phyloP scores from a whole-genome alignment of 2,797 vertebrate genomes.

The Paratrypauchen microcephalus region DNA sequence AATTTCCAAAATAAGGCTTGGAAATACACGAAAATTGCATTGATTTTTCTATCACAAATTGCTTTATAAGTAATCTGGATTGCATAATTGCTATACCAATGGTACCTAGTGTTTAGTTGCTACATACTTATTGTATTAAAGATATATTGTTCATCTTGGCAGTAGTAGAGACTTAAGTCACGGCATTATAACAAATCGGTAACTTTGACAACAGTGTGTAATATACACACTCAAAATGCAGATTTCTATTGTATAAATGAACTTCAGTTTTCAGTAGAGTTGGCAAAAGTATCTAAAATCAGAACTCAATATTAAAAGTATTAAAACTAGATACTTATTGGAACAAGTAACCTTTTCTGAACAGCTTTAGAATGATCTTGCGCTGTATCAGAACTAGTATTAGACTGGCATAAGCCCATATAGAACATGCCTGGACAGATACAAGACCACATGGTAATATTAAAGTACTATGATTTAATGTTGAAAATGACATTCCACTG shows the following conservation, averaged over 20 bases:
- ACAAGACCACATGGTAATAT: too few species aligned
- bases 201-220: constrained; percentile 16
- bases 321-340: too few species aligned
- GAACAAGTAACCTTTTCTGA: too few species aligned
- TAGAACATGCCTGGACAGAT: too few species aligned
- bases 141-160: constrained; percentile 8
- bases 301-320: too few species aligned
- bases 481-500: too few species aligned
- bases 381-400: too few species aligned
- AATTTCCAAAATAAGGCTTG: neutral
- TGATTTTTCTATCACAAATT: neutral
- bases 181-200: constrained; percentile 10
- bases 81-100: neutral
- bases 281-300: too few species aligned
- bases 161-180: too few species aligned
- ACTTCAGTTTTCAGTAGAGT: neutral
- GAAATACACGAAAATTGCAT: neutral
- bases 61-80: neutral
- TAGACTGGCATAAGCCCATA: too few species aligned
- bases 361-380: too few species aligned
- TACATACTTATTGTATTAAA: constrained; percentile 23
- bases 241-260: neutral
- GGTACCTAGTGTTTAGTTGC: neutral
- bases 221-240: neutral
- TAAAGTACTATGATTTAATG: too few species aligned